These are phyloP conservation scores for Drosophila ironensis DNA, from an alignment of 1,140 invertebrate species.

Conservation along the genomic window DNA sequence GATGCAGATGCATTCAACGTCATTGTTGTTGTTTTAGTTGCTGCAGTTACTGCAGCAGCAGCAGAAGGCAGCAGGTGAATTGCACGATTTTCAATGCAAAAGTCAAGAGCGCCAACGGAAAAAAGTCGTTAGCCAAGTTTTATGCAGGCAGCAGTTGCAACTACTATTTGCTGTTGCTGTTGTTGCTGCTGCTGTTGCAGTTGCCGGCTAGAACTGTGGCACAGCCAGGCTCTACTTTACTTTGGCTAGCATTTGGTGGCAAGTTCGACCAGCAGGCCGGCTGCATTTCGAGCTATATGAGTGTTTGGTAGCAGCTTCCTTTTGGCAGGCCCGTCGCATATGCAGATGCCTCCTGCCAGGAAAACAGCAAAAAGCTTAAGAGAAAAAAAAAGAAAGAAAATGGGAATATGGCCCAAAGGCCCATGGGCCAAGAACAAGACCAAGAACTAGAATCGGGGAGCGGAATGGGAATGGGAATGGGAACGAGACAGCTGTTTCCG, in stretches of 20 bases:
- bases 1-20: slow-evolving; percentile 75
- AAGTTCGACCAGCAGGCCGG: slow-evolving; percentile 55
- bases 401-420: slow-evolving; percentile 11
- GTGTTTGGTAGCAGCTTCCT: slow-evolving; percentile 80
- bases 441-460: neutral
- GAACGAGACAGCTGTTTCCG: slow-evolving; percentile 77
- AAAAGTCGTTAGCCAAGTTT: slow-evolving; percentile 80
- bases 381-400: neutral
- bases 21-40: slow-evolving; percentile 60
- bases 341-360: slow-evolving; percentile 36
- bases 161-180: slow-evolving; percentile 54
- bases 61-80: slow-evolving; percentile 66
- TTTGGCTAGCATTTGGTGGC: neutral
- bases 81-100: slow-evolving; percentile 81
- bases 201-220: slow-evolving; percentile 58
- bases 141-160: slow-evolving; percentile 68
- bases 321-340: slow-evolving; percentile 57
- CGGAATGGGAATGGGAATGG: slow-evolving; percentile 11
- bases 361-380: neutral
- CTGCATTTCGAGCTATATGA: slow-evolving; percentile 49
- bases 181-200: slow-evolving; percentile 39
- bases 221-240: slow-evolving; percentile 37
- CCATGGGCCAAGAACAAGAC: slow-evolving; percentile 22
- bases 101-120: slow-evolving; percentile 79
- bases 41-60: slow-evolving; percentile 37